A percentile compares a stretch with the other conserved stretches of the same genome.
These are phyloP conservation scores for Micoletzkya japonica DNA, from an alignment of 2,888 invertebrate genomes.

Conservation along the genomic window DNA sequence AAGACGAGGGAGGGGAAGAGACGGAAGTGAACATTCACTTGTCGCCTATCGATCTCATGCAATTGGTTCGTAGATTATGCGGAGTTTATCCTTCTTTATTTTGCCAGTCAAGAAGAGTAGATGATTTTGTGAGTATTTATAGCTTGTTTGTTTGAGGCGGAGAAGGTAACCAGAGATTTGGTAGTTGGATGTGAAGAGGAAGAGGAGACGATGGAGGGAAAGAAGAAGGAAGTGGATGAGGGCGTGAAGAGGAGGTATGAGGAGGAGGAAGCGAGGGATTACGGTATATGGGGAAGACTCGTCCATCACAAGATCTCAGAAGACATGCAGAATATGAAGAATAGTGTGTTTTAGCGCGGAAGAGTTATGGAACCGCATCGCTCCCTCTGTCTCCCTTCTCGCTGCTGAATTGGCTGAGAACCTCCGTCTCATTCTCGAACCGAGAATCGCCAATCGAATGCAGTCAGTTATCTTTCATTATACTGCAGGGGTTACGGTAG, in stretches of 20 bases:
- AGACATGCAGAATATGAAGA: neutral
- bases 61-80: constrained; percentile 28
- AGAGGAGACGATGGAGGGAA: neutral
- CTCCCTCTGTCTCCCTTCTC: constrained; percentile 65
- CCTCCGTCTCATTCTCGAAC: constrained; percentile 88
- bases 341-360: constrained; percentile 22
- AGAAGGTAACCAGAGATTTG: constrained; percentile 36
- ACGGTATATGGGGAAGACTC: too few species aligned
- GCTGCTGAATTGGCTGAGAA: constrained; percentile 89
- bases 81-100: neutral
- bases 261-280: constrained; percentile 24
- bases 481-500: too few species aligned
- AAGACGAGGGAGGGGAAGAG: constrained; percentile 20
- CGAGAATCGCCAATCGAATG: constrained; percentile 86
- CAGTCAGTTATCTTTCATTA: constrained; percentile 66
- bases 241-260: constrained; percentile 24
- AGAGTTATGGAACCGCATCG: constrained; percentile 48
- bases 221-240: constrained; percentile 4
- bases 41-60: constrained; percentile 38
- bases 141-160: constrained; percentile 30
- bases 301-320: too few species aligned
- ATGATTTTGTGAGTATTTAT: neutral
- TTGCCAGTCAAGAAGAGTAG: neutral
- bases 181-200: constrained; percentile 28
- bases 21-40: constrained; percentile 37